Conservation (phyloP, 2,797 vertebrate genomes). For the Arrhamphus sclerolepis region DNA sequence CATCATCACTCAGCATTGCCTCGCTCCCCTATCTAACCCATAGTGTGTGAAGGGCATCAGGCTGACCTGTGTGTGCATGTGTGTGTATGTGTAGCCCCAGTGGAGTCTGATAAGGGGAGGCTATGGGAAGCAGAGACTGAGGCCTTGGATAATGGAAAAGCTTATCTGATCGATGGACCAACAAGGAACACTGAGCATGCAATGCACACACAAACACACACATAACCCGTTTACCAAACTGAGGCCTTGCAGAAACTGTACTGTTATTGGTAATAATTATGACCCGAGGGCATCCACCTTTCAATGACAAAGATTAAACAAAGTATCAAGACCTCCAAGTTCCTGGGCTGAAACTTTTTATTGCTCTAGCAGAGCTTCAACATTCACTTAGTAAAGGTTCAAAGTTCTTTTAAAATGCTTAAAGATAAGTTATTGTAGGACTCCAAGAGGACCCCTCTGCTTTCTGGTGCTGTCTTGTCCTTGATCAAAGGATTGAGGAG, state of each 20-base stretch:
- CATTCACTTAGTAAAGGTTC: conserved; percentile 53
- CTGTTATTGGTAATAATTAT: conserved; percentile 76
- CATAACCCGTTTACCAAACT: conserved; percentile 67
- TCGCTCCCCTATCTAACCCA: conserved; percentile 72
- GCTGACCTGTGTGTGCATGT: conserved; percentile 65
- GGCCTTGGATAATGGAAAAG: conserved; percentile 83
- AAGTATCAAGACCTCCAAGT: conserved; percentile 54
- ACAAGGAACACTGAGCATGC: conserved; percentile 75
- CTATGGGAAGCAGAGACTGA: conserved; percentile 81
- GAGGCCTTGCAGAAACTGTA: conserved; percentile 61
- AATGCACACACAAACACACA: conserved; percentile 55
- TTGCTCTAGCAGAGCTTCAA: conserved; percentile 44
- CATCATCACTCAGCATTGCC: conserved; percentile 78
- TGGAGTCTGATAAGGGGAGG: conserved; percentile 78
- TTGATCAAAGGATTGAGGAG: conserved; percentile 73
- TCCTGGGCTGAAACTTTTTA: conserved; percentile 61
- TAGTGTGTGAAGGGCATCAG: conserved; percentile 80
- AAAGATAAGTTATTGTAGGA: conserved; percentile 58
- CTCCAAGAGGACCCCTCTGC: conserved; percentile 56
- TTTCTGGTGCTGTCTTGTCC: conserved; percentile 71
- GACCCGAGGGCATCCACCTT: conserved; percentile 68
- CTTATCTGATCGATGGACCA: conserved; percentile 83
- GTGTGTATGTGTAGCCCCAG: conserved; percentile 66
- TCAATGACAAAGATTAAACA: conserved; percentile 74
- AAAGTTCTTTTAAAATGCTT: conserved; percentile 39